Base-by-base conservation (phyloP, 2,113 vertebrate genomes). In the Bothrops jararaca region DNA sequence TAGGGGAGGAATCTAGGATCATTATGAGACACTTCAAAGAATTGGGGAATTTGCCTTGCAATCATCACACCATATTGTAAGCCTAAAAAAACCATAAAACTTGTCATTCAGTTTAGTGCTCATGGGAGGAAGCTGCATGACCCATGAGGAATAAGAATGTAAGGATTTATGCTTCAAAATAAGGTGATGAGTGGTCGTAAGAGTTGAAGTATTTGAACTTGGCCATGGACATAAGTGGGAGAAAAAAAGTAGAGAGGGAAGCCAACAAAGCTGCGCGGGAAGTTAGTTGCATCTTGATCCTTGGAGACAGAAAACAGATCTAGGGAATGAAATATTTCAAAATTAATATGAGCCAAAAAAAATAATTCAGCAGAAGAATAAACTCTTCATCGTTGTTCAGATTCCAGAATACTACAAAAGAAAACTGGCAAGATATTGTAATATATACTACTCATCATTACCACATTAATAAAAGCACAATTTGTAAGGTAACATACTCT, bases 281-380 rank as follows among this genome's bases (percentile, higher is more conserved):
- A 94, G 93, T 95, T 93, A 91, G 80, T 94, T 88, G 88, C 91
- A 94, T 69, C 92, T 57, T 0, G 23, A 95, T 3, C 24, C 50
- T 90, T 94, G 95, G 94, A 94, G 26, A 92, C 29, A 94, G 89
- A 92, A 94, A 95, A 96, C 26, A 96, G 29, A 94, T 91, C 94
- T 93, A 34, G 90, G 89, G 94, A 95, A 94, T 95, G 91, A 88
- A 88, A 95, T 91, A 93, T 91, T 85, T 60, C 85, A 91, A 85
- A 58, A 90, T 95, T 95, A 94, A 95, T 93, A 92, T 11, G 74
- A 93, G 45, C 4, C 1, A 39, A 88, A 95, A 87, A 95, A 94
- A 26, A 18, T 60, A 95, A 0, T 3, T 26, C 20, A 58, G 9
- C 42, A 85, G 23, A 60, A 26, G 42, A 13, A 8, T 39, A 26